phyloP scores from a whole-genome alignment of 2,797 vertebrate genomes.

The Crocodylus rhombifer region DNA sequence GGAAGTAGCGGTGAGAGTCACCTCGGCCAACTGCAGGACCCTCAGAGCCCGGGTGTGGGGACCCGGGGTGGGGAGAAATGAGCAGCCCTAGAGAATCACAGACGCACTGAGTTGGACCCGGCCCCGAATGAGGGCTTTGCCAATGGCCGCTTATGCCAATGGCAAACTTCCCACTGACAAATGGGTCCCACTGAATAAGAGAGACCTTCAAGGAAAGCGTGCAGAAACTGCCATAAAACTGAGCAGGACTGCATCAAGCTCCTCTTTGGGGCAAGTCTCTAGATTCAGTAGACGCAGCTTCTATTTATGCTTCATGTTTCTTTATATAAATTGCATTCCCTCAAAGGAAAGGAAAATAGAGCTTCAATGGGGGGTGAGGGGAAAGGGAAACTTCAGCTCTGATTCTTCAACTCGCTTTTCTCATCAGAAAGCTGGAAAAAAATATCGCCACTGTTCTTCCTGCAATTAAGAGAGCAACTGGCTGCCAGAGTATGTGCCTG shows the following conservation, averaged over 20 bases:
- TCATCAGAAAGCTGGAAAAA: slow-evolving; percentile 44
- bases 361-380: background rate
- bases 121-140: rapidly evolving
- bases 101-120: rapidly evolving
- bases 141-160: background rate
- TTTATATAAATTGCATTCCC: slow-evolving; percentile 16
- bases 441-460: slow-evolving; percentile 43
- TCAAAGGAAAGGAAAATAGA: background rate
- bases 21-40: background rate
- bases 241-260: rapidly evolving
- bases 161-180: background rate
- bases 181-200: background rate
- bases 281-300: background rate
- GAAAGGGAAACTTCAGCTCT: background rate
- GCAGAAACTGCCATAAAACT: background rate
- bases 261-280: background rate
- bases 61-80: background rate
- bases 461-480: slow-evolving; percentile 52
- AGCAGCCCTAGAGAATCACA: background rate
- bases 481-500: slow-evolving; percentile 60
- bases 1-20: background rate
- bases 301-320: background rate
- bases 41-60: rapidly evolving
- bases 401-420: slow-evolving; percentile 50
- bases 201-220: background rate